Base-by-base conservation (phyloP, 2,888 invertebrate genomes). In the Acrocyrtus sp. region DNA sequence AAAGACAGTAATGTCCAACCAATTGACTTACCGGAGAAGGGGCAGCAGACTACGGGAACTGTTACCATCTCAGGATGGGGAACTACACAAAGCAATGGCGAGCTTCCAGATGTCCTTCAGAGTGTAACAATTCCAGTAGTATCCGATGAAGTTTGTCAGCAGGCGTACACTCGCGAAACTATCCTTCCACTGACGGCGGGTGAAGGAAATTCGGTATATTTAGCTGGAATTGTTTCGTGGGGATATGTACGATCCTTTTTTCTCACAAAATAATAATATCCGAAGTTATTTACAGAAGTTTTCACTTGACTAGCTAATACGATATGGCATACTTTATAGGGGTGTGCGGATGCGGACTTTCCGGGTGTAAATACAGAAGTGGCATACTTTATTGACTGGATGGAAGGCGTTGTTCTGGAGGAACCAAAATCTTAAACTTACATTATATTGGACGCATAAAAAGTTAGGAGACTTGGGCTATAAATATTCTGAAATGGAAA, bases 61-160 rank as follows among this genome's bases (percentile, higher is more conserved):
- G 50, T 66, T 10, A 47, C 75, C 17, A 60, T 80, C 10, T 70
- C 75, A 8, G 81, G 81, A 54, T 81, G 81, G 81, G 81, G 81
- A 47, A 74, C 74, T 8, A 69, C 68, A 12, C 43, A 57, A 26
- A 70, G 41, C 45, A 60, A 53, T 15, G 74, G 70, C 45, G 10
- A 3, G 3, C 26, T 48, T 17, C 53, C 75, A 3, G 22, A 47
- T 8, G 54, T 72, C 10, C 48, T 80, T 24, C 62, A 74, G 22
- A 66, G 74, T 27, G 79, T 80, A 26, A 68, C 69, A 12, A 58
- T 80, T 2, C 77, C 75, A 41, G 74, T 80, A 17, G 48, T 79
- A 15, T 43, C 41, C 58, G 63, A 70, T 24, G 50, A 34, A 1
- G 27, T 60, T 10, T 81, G 81, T 50, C 61, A 74, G 29, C 43